A percentile compares a stretch with the other conserved stretches of the same genome.
phyloP scores from a whole-genome alignment of 2,113 vertebrate species.

The Halcyon senegalensis region DNA sequence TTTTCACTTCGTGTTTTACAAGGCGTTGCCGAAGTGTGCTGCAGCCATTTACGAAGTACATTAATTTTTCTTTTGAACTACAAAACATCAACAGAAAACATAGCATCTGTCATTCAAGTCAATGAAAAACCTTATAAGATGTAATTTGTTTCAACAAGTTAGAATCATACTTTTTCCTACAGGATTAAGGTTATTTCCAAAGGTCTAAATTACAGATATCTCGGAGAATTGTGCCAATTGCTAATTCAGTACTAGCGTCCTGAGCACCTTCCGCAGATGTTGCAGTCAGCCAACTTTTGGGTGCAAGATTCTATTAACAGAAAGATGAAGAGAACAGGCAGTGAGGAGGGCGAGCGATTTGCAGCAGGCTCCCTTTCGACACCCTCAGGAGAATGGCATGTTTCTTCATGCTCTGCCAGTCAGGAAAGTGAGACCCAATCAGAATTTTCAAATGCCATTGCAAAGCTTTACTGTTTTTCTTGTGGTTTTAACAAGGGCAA shows the following conservation, averaged over 20 bases:
- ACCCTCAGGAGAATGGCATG: constrained; percentile 67
- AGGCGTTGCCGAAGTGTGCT: not conserved
- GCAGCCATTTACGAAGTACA: not conserved
- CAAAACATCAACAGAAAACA: not conserved
- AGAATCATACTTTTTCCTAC: not conserved
- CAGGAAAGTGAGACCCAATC: constrained; percentile 69
- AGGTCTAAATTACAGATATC: not conserved
- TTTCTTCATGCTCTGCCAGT: constrained; percentile 80
- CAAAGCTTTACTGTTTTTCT: constrained; percentile 39
- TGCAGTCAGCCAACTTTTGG: constrained; percentile 76
- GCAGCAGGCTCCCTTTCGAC: constrained; percentile 64
- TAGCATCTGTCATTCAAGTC: not conserved
- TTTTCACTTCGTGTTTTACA: not conserved
- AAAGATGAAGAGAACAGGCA: constrained; percentile 72
- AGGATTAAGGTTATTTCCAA: not conserved
- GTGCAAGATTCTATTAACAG: constrained; percentile 72
- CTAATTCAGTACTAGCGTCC: not conserved
- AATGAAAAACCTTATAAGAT: not conserved
- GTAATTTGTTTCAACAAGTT: not conserved
- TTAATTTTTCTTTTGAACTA: not conserved
- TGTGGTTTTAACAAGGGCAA: constrained; percentile 35
- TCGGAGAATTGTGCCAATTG: not conserved
- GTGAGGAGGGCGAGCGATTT: constrained; percentile 65
- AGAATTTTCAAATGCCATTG: constrained; percentile 37
- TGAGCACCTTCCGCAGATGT: not conserved